These are phyloP conservation scores for Puffinus mauretanicus DNA, from an alignment of 2,113 vertebrate genomes.

Conservation along the genomic window DNA sequence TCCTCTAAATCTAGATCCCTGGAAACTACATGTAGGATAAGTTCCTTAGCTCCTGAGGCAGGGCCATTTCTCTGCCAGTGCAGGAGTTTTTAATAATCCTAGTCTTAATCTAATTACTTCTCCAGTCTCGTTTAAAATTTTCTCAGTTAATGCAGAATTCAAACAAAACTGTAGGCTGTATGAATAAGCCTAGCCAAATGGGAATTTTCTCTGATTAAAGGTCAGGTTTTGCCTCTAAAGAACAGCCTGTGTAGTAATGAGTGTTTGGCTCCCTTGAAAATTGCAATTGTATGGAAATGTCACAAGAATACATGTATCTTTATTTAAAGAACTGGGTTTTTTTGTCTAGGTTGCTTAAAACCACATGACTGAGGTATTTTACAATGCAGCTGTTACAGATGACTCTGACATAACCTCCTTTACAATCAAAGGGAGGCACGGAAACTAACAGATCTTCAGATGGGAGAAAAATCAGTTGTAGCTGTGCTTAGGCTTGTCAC, in stretches of 20 bases:
- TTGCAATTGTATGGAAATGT: constrained; percentile 30
- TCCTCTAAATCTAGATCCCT: neutral
- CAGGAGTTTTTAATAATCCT: neutral
- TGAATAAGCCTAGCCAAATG: constrained; percentile 20
- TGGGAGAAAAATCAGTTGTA: neutral
- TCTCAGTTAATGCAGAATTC: neutral
- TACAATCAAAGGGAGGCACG: neutral
- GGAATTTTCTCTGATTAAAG: constrained; percentile 30
- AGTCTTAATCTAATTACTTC: constrained; percentile 7
- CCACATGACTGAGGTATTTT: neutral
- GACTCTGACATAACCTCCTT: neutral
- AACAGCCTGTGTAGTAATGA: constrained; percentile 1
- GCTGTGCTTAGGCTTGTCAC: neutral
- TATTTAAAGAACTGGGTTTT: neutral
- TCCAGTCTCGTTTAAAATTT: neutral
- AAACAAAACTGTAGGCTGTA: constrained; percentile 11
- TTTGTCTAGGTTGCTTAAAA: neutral
- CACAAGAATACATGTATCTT: constrained; percentile 31
- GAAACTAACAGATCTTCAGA: neutral
- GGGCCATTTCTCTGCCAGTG: neutral
- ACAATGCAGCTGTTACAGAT: neutral
- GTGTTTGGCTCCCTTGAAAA: constrained; percentile 10
- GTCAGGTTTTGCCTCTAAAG: constrained; percentile 18
- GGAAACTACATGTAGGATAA: neutral
- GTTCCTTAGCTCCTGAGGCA: neutral